These are phyloP conservation scores for Serinus canaria DNA, from an alignment of 2,113 vertebrate genomes.

Conservation along the genomic window DNA sequence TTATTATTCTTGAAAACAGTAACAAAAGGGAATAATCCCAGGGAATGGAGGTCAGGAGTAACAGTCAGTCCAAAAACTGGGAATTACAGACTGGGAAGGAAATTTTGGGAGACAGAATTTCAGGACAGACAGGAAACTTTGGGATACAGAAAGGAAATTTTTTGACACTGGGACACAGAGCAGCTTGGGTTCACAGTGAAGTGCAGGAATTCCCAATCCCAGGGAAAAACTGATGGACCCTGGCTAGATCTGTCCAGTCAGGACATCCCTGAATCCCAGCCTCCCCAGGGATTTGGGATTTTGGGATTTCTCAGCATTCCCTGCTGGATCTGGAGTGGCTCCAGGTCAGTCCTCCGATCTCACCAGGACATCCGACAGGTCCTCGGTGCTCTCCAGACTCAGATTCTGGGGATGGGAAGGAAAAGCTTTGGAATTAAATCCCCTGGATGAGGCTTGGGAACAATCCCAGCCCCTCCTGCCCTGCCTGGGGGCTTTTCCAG, in stretches of 20 bases:
- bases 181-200: not conserved
- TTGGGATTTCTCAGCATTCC: not conserved
- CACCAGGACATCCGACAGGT: constrained; percentile 75
- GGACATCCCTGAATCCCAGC: not conserved
- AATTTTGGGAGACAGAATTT: not conserved
- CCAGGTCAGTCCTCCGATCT: constrained; percentile 22
- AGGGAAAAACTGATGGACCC: not conserved
- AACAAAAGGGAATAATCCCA: not conserved
- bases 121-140: not conserved
- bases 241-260: too few relatives aligned
- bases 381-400: constrained; percentile 63
- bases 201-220: not conserved
- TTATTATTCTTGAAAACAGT: not conserved
- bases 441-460: not conserved
- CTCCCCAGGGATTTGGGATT: not conserved
- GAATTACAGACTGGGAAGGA: not conserved
- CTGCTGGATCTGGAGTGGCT: not conserved
- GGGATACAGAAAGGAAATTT: not conserved
- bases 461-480: not conserved
- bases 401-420: constrained; percentile 66
- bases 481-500: not conserved
- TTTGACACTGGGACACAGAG: not conserved
- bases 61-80: not conserved
- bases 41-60: not conserved
- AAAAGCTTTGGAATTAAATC: not conserved